These are phyloP conservation scores for Marisa cornuarietis DNA, from an alignment of 1,140 invertebrate species.

Conservation along the genomic window DNA sequence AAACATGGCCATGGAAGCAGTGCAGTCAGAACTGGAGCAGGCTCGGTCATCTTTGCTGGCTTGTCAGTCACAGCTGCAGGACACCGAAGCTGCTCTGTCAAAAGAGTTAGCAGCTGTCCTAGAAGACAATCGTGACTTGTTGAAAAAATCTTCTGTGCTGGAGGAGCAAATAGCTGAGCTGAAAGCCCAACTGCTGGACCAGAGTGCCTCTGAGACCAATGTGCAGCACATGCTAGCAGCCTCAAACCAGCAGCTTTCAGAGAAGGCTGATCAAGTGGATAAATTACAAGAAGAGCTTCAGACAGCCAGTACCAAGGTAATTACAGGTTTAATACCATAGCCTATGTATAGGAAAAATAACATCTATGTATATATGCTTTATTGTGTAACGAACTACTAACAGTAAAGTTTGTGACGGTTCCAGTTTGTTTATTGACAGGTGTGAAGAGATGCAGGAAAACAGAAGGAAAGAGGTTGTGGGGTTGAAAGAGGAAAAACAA, in stretches of 20 bases:
- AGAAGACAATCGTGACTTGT: slow-evolving; percentile 10
- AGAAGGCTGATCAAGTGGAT: slow-evolving; percentile 25
- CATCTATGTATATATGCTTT: neutral
- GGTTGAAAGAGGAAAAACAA: neutral
- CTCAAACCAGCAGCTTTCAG: slow-evolving; percentile 23
- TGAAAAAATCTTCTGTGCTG: neutral
- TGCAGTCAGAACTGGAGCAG: slow-evolving; percentile 15
- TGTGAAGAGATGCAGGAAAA: neutral
- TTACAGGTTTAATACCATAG: neutral
- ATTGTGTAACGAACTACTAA: too few species aligned
- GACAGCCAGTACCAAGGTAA: slow-evolving; percentile 8
- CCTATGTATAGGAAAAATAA: neutral
- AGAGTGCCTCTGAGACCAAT: neutral
- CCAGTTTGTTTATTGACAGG: too few species aligned
- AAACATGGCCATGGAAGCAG: neutral
- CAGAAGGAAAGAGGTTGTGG: neutral
- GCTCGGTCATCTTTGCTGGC: neutral
- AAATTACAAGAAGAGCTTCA: slow-evolving; percentile 16
- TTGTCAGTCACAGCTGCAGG: slow-evolving; percentile 2
- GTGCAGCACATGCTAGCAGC: slow-evolving; percentile 1
- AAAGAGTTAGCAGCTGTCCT: neutral
- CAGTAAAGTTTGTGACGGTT: too few species aligned
- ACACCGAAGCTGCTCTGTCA: neutral
- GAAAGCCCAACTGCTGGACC: neutral
- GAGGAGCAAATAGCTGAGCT: slow-evolving; percentile 2